These are phyloP conservation scores for Leptatherina wallacei DNA, from an alignment of 2,797 vertebrate genomes.

Conservation along the genomic window DNA sequence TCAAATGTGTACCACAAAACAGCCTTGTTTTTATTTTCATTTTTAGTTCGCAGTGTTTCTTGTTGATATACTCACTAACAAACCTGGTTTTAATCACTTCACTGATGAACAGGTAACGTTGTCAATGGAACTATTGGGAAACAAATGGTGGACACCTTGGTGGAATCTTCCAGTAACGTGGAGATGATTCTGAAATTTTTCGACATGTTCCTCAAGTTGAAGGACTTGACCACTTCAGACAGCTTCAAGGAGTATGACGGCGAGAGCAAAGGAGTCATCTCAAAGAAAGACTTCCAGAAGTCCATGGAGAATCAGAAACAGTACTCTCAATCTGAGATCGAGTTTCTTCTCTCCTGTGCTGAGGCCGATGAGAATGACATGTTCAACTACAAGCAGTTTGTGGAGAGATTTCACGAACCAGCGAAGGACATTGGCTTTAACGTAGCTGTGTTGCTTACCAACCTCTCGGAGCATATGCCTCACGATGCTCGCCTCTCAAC, in stretches of 20 bases:
- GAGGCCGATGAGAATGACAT: constrained; percentile 98
- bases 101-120: constrained; percentile 89
- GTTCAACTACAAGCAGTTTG: constrained; percentile 97
- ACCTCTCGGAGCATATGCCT: constrained; percentile 98
- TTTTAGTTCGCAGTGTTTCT: neutral
- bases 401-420: constrained; percentile 95
- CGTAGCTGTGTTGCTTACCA: constrained; percentile 94
- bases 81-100: neutral
- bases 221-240: constrained; percentile 96
- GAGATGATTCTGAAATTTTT: constrained; percentile 99
- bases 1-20: constrained; percentile 7
- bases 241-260: constrained; percentile 94
- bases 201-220: constrained; percentile 99
- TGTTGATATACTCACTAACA: constrained; percentile 13
- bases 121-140: constrained; percentile 99
- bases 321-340: constrained; percentile 95
- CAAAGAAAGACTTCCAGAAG: constrained; percentile 98
- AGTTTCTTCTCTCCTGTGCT: constrained; percentile 95
- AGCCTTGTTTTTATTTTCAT: neutral
- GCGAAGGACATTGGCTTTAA: constrained; percentile 99
- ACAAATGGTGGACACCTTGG: constrained; percentile 98
- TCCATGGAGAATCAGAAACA: constrained; percentile 99
- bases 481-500: constrained; percentile 92
- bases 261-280: constrained; percentile 95
- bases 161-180: constrained; percentile 97